Conservation (phyloP, 2,888 invertebrate genomes). For the Pasiphila rectangulata region DNA sequence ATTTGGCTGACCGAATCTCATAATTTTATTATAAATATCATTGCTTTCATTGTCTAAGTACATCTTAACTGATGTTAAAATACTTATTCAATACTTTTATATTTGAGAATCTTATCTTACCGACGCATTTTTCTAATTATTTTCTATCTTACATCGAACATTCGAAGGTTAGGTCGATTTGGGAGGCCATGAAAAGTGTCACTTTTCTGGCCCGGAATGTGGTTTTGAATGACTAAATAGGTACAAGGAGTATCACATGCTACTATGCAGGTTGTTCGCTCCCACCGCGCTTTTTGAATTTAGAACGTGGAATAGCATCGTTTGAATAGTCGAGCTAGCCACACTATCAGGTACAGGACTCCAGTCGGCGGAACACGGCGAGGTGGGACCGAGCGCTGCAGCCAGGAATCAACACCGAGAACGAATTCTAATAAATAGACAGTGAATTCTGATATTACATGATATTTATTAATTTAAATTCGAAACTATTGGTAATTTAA, state of each 20-base stretch:
- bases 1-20: slow-evolving; percentile 67
- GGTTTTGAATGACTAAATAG: slow-evolving; percentile 56
- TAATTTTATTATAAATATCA: slow-evolving; percentile 74
- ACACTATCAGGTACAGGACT: slow-evolving; percentile 28
- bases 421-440: slow-evolving; percentile 78
- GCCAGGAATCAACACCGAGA: slow-evolving; percentile 80
- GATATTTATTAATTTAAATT: slow-evolving; percentile 73
- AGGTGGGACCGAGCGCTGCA: slow-evolving; percentile 68
- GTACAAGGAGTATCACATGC: slow-evolving; percentile 74
- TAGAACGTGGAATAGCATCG: slow-evolving; percentile 29
- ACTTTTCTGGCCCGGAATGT: slow-evolving; percentile 25
- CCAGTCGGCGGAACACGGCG: slow-evolving; percentile 34
- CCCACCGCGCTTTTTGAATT: slow-evolving; percentile 52
- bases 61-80: slow-evolving; percentile 75
- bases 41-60: slow-evolving; percentile 75
- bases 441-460: slow-evolving; percentile 78
- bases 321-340: slow-evolving; percentile 19
- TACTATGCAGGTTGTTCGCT: slow-evolving; percentile 67
- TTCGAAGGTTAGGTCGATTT: slow-evolving; percentile 63
- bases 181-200: slow-evolving; percentile 32
- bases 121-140: slow-evolving; percentile 75
- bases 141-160: slow-evolving; percentile 64
- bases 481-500: slow-evolving; percentile 70
- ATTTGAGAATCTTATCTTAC: slow-evolving; percentile 75
- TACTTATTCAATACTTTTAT: slow-evolving; percentile 76